Percentiles rank a stretch among this genome's conserved stretches.
phyloP scores from a whole-genome alignment of 2,113 vertebrate genomes.

The Pygoscelis adeliae region DNA sequence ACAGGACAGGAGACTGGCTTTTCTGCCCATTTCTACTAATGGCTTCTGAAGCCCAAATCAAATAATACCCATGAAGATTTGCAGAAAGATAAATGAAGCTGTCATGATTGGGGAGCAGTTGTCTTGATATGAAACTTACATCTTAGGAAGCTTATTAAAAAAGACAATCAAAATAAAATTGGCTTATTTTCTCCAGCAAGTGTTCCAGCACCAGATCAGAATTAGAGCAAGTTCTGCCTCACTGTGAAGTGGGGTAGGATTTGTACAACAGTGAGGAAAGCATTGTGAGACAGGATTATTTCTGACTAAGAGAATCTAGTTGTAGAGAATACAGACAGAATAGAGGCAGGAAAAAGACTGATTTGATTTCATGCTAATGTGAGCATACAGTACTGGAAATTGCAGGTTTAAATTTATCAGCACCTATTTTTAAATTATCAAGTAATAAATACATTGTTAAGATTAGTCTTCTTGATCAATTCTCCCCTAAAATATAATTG shows the following conservation, averaged over 20 bases:
- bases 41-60: not conserved
- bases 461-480: not conserved
- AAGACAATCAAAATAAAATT: not conserved
- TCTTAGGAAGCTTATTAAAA: not conserved
- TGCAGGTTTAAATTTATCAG: not conserved
- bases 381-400: constrained; percentile 8
- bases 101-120: not conserved
- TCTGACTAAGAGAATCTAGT: not conserved
- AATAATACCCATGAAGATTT: not conserved
- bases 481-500: not conserved
- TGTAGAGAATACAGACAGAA: not conserved
- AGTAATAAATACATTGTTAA: not conserved
- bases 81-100: not conserved
- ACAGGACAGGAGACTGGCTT: not conserved
- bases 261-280: not conserved
- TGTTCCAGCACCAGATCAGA: not conserved
- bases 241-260: not conserved
- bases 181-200: not conserved
- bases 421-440: constrained; percentile 7
- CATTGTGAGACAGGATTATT: not conserved
- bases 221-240: not conserved
- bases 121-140: not conserved
- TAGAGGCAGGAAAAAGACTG: not conserved
- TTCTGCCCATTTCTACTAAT: not conserved
- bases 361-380: constrained; percentile 43